phyloP scores from a whole-genome alignment of 2,113 vertebrate genomes.

The Geococcyx californianus region DNA sequence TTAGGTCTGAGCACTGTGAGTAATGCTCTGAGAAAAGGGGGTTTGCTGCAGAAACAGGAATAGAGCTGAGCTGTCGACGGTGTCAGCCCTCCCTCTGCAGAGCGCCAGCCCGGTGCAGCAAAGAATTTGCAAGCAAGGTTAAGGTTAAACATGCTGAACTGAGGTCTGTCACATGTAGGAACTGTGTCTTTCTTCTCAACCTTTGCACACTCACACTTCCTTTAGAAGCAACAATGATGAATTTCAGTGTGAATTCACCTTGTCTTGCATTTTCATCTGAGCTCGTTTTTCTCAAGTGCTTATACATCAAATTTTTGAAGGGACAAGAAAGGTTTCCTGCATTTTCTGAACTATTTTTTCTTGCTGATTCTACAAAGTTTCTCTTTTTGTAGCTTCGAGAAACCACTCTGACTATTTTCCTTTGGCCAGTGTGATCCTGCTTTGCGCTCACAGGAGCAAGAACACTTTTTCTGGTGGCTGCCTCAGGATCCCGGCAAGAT shows the following conservation, averaged over 20 bases:
- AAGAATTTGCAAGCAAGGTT: background rate
- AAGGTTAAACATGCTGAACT: background rate
- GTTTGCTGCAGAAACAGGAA: background rate
- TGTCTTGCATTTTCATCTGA: background rate
- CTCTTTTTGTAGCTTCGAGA: background rate
- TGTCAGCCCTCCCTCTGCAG: background rate
- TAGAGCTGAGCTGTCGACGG: background rate
- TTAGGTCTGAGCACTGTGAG: background rate
- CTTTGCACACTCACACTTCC: background rate
- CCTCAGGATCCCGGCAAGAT: conserved; percentile 4
- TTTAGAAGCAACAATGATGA: background rate
- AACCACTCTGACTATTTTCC: background rate
- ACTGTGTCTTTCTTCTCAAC: background rate
- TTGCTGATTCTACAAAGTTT: background rate
- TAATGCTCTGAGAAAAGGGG: background rate
- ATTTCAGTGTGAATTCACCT: background rate
- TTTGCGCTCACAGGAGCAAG: background rate
- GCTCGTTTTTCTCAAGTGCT: background rate
- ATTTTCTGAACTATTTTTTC: background rate
- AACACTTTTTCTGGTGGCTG: background rate
- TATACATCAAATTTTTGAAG: background rate
- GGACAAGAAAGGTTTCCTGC: background rate
- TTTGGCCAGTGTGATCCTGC: background rate
- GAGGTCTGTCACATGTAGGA: background rate
- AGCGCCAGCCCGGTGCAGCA: background rate